Base-by-base conservation (phyloP, 2,888 invertebrate genomes). In the Nemotelus nigrinus region DNA sequence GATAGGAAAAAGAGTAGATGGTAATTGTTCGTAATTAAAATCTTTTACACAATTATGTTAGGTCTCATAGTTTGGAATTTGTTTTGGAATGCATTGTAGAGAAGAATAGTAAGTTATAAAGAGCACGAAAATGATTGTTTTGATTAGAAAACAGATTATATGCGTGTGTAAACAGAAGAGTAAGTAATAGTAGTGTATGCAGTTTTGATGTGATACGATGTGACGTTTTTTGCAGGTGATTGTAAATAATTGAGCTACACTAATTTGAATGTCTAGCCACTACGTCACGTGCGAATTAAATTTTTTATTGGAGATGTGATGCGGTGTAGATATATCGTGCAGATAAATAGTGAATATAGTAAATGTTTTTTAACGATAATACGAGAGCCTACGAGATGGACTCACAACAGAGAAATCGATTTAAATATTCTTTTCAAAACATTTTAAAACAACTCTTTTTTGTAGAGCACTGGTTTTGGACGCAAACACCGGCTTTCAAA, bases 1-100 rank as follows among this genome's bases (percentile, higher is more conserved):
- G 25, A 25, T 25, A 47, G 47, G 47, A 47, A 65, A 63, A 63
- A 65, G 65, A 65, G 65, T 50, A 53, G 39, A 70, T 70, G 70
- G 53, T 70, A 70, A 70, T 70, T 70, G 70, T 70, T 70, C 39
- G 43, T 68, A 70, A 70, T 70, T 70, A 70, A 53, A 70, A 70
- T 70, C 70, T 53, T 70, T 25, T 55, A 53, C 70, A 10, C 70
- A 70, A 55, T 70, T 70, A 70, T 70, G 70, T 70, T 53, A 55
- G 41, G 48, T 63, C 39, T 63, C 43, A 63, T 10, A 63, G 63
- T 63, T 57, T 57, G 57, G 10, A 25, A 10, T 63, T 63, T 63
- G 65, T 47, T 70, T 60, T 70, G 70, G 70, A 70, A 70, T 70
- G 65, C 65, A 65, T 65, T 57, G 10, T 63, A 63, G 3, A 41